A percentile compares a stretch with the other conserved stretches of the same genome.
These are phyloP conservation scores for Cephonodes hylas DNA, from an alignment of 2,888 invertebrate genomes.

Conservation along the genomic window DNA sequence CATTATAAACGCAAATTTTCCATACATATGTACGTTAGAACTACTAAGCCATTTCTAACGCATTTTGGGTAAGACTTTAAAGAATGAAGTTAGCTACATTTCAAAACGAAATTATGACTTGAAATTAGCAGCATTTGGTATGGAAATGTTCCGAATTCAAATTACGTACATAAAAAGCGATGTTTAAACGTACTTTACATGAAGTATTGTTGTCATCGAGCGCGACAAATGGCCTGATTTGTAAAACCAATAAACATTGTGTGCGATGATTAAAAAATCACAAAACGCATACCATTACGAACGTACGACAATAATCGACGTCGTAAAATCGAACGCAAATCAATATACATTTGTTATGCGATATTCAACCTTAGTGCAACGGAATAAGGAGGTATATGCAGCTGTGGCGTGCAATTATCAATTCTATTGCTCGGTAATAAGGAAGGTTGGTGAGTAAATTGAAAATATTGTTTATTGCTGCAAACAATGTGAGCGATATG, in stretches of 20 bases:
- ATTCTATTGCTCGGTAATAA: neutral
- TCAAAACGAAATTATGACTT: too few relatives aligned
- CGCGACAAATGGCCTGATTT: neutral
- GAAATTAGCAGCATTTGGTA: too few relatives aligned
- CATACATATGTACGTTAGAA: too few relatives aligned
- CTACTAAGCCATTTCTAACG: too few relatives aligned
- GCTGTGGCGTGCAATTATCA: neutral
- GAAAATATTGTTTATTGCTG: too few relatives aligned
- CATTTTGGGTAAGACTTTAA: too few relatives aligned
- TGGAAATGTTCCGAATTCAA: too few relatives aligned
- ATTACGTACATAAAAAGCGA: too few relatives aligned
- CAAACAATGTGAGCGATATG: too few relatives aligned
- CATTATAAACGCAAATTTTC: too few relatives aligned
- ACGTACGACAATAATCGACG: slow-evolving; percentile 35
- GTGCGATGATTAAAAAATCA: slow-evolving; percentile 9
- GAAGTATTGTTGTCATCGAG: slow-evolving; percentile 1
- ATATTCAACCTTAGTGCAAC: slow-evolving; percentile 28
- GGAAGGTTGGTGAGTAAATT: neutral
- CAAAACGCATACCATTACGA: slow-evolving; percentile 9
- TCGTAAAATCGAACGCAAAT: slow-evolving; percentile 47
- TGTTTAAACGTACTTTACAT: too few relatives aligned
- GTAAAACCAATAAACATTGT: slow-evolving; percentile 3
- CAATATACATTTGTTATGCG: slow-evolving; percentile 37
- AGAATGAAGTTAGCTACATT: too few relatives aligned
- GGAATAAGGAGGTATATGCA: neutral